Evolutionary conservation across 2,797 vertebrate species (phyloP).

Genomic region (Urocyon cinereoargenteus): DNA sequence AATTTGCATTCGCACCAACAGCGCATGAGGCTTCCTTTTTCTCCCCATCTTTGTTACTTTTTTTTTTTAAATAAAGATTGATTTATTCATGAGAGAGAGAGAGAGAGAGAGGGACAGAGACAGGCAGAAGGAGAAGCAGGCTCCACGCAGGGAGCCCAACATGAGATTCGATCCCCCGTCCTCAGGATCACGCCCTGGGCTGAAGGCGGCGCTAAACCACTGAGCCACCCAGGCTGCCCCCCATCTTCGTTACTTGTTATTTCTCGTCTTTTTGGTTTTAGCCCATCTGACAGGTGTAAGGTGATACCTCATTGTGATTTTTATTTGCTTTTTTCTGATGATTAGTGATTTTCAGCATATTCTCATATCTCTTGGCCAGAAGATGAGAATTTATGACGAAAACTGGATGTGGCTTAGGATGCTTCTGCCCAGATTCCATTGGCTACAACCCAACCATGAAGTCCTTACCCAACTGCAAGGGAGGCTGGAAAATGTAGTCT

Average conservation of each 20-base stretch:
- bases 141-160: too few relatives aligned
- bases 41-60: not conserved
- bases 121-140: too few relatives aligned
- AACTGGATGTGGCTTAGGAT: not conserved
- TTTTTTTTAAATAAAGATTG: too few relatives aligned
- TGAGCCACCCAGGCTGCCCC: too few relatives aligned
- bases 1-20: not conserved
- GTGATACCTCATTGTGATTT: not conserved
- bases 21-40: not conserved
- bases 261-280: not conserved
- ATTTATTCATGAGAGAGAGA: too few relatives aligned
- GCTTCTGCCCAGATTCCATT: not conserved
- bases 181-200: too few relatives aligned
- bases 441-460: not conserved
- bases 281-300: not conserved
- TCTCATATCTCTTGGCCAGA: not conserved
- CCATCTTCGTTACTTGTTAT: not conserved
- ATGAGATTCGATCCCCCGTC: too few relatives aligned
- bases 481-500: not conserved
- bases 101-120: too few relatives aligned
- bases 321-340: not conserved
- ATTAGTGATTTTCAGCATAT: not conserved
- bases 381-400: not conserved
- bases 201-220: too few relatives aligned
- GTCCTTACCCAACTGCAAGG: not conserved